A percentile compares a stretch with the other conserved stretches of the same genome.
Conservation (phyloP, 2,113 vertebrate genomes). For the Perccottus glenii region DNA sequence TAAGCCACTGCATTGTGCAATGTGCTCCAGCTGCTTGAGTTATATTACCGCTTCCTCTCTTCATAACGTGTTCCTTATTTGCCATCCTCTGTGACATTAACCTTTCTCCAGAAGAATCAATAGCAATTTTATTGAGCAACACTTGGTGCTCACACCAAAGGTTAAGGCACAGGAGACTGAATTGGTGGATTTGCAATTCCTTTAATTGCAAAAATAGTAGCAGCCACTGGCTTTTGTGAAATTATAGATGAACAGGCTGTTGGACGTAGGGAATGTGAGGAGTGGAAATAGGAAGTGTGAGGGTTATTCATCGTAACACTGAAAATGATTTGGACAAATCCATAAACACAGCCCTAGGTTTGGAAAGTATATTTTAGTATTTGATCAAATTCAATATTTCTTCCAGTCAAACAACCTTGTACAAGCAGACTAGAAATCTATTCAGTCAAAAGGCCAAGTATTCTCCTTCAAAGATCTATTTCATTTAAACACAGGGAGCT, state of each 20-base stretch:
- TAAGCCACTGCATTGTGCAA: background rate
- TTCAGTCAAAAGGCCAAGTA: conserved; percentile 35
- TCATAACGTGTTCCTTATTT: conserved; percentile 24
- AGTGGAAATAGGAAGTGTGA: background rate
- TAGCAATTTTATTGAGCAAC: conserved; percentile 52
- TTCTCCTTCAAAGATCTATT: conserved; percentile 31
- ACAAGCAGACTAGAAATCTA: conserved; percentile 32
- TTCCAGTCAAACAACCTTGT: conserved; percentile 47
- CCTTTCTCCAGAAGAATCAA: conserved; percentile 61
- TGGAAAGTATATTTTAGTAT: conserved; percentile 21
- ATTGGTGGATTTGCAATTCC: conserved; percentile 37
- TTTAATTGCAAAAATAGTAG: conserved; percentile 30
- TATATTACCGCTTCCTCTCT: background rate
- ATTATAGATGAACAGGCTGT: conserved; percentile 39
- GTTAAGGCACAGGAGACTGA: conserved; percentile 54
- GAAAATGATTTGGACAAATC: conserved; percentile 30
- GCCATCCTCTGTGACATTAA: conserved; percentile 40
- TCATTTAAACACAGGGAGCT: conserved; percentile 9
- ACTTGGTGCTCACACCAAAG: conserved; percentile 45
- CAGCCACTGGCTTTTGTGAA: conserved; percentile 31
- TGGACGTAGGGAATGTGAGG: conserved; percentile 3
- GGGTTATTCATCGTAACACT: conserved; percentile 15
- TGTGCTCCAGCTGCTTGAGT: background rate
- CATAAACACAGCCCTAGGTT: conserved; percentile 17
- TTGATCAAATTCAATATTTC: conserved; percentile 30